Evolutionary conservation across 1,140 invertebrate genomes (phyloP).

Genomic region (Drosophila tani): DNA sequence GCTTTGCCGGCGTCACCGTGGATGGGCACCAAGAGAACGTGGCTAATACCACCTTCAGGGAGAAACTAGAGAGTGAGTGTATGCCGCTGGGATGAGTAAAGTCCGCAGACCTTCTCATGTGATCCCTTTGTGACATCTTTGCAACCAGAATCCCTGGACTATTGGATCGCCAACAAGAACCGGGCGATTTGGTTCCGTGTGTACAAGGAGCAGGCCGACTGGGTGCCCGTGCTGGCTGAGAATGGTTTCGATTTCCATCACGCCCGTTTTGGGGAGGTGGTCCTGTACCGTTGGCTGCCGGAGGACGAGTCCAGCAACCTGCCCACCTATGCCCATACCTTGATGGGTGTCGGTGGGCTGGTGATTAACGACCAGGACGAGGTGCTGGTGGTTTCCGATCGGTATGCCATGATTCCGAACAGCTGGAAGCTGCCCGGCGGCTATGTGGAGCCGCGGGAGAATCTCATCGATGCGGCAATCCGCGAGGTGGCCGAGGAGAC

Average conservation of each 20-base stretch:
- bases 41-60: constrained; percentile 85
- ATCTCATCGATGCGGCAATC: constrained; percentile 91
- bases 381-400: constrained; percentile 92
- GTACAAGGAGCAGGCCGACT: constrained; percentile 88
- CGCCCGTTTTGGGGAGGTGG: constrained; percentile 91
- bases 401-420: constrained; percentile 87
- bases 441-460: constrained; percentile 94
- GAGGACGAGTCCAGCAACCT: constrained; percentile 88
- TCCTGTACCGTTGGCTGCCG: constrained; percentile 93
- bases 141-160: constrained; percentile 88
- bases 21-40: constrained; percentile 86
- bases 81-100: background rate
- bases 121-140: background rate
- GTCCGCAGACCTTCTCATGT: too few species aligned
- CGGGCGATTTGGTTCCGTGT: constrained; percentile 94
- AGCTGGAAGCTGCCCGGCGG: constrained; percentile 97
- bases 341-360: constrained; percentile 94
- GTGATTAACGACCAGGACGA: constrained; percentile 92
- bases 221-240: constrained; percentile 91
- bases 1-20: constrained; percentile 90
- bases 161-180: constrained; percentile 89
- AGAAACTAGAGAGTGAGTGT: constrained; percentile 87
- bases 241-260: constrained; percentile 95
- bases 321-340: constrained; percentile 93
- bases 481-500: constrained; percentile 97